phyloP scores from a whole-genome alignment of 1,140 invertebrate genomes.

The Calliopsis andreniformis region DNA sequence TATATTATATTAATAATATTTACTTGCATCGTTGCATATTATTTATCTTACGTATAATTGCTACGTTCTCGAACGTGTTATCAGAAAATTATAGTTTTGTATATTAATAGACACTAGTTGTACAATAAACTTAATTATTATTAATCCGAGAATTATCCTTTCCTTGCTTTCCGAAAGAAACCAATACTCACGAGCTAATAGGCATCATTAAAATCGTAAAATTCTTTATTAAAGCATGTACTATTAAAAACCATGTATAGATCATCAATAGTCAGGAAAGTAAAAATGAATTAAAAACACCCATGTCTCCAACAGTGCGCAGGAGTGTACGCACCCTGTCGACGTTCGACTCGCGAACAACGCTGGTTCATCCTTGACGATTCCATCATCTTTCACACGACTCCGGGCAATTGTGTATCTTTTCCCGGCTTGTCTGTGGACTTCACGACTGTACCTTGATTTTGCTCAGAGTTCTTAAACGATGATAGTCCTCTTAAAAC shows the following conservation, averaged over 20 bases:
- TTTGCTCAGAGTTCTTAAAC: constrained; percentile 58
- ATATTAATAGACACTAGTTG: constrained; percentile 78
- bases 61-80: constrained; percentile 75
- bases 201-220: constrained; percentile 25
- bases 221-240: constrained; percentile 55
- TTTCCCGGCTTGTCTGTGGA: constrained; percentile 46
- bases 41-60: constrained; percentile 53
- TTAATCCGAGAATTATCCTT: constrained; percentile 45
- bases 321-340: not conserved
- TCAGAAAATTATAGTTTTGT: constrained; percentile 81
- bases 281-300: constrained; percentile 40
- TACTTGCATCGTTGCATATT: constrained; percentile 68
- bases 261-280: constrained; percentile 38
- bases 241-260: constrained; percentile 56
- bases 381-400: constrained; percentile 39
- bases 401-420: constrained; percentile 50
- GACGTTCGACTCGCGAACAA: constrained; percentile 28
- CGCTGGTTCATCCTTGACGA: constrained; percentile 38
- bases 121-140: constrained; percentile 78
- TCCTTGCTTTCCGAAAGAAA: not conserved
- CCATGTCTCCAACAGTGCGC: not conserved
- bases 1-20: constrained; percentile 67
- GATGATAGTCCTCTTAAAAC: constrained; percentile 39
- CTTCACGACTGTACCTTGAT: constrained; percentile 46
- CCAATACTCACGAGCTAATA: not conserved